A percentile compares a stretch with the other conserved stretches of the same genome.
These are phyloP conservation scores for Ophion slaviceki DNA, from an alignment of 2,888 invertebrate species.

Conservation along the genomic window DNA sequence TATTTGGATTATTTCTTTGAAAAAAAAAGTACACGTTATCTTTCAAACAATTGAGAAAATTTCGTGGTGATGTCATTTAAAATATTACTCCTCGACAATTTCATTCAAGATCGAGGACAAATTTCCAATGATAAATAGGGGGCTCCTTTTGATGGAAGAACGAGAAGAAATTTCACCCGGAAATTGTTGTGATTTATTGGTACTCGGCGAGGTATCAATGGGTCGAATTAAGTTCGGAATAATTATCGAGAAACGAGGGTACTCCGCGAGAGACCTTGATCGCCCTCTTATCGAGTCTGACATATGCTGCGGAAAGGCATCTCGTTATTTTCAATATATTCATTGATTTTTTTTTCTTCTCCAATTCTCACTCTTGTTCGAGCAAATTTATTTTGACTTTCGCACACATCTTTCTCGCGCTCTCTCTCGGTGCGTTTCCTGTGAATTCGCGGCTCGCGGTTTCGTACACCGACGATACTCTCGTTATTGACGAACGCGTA, in stretches of 20 bases:
- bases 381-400: conserved; percentile 44
- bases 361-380: conserved; percentile 33
- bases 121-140: too few relatives aligned
- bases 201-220: background rate
- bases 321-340: conserved; percentile 24
- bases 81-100: too few relatives aligned
- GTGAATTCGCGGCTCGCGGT: background rate
- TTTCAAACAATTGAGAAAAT: too few relatives aligned
- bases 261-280: conserved; percentile 27
- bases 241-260: conserved; percentile 18
- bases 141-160: too few relatives aligned
- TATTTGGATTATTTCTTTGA: too few relatives aligned
- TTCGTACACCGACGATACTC: conserved; percentile 39
- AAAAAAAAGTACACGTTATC: too few relatives aligned
- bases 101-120: too few relatives aligned
- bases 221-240: conserved; percentile 1
- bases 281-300: conserved; percentile 33
- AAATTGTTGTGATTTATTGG: too few relatives aligned
- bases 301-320: conserved; percentile 10
- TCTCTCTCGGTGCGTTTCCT: conserved; percentile 9
- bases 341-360: conserved; percentile 10
- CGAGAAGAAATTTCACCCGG: too few relatives aligned
- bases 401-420: conserved; percentile 8
- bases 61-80: too few relatives aligned
- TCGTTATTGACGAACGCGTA: conserved; percentile 30